phyloP scores from a whole-genome alignment of 2,888 invertebrate genomes.

The Volucella zonaria region DNA sequence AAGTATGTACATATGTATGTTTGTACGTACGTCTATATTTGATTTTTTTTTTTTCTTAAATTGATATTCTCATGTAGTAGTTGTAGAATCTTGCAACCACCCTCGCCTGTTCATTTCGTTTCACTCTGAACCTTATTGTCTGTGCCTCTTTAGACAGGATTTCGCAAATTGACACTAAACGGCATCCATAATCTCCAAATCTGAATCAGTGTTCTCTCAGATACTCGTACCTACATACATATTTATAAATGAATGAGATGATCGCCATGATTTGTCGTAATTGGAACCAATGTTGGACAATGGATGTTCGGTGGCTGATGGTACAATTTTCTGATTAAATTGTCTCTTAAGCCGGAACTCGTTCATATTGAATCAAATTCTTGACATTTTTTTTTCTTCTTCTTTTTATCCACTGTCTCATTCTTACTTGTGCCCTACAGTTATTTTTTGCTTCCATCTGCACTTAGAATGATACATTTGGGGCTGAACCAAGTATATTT shows the following conservation, averaged over 20 bases:
- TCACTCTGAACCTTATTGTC: slow-evolving; percentile 49
- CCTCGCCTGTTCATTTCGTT: slow-evolving; percentile 50
- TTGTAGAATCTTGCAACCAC: slow-evolving; percentile 27
- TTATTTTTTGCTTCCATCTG: slow-evolving; percentile 33
- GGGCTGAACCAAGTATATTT: slow-evolving; percentile 51
- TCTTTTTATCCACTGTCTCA: slow-evolving; percentile 53
- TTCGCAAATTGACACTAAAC: slow-evolving; percentile 75
- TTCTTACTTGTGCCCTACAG: slow-evolving; percentile 58
- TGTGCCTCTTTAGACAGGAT: slow-evolving; percentile 67
- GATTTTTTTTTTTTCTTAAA: slow-evolving; percentile 34
- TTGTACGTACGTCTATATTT: neutral
- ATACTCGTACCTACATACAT: slow-evolving; percentile 47
- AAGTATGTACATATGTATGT: neutral
- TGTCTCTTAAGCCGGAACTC: slow-evolving; percentile 76
- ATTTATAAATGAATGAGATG: slow-evolving; percentile 72
- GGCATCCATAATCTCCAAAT: slow-evolving; percentile 70
- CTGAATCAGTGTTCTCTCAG: slow-evolving; percentile 70
- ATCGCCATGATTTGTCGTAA: slow-evolving; percentile 74
- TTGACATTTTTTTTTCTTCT: slow-evolving; percentile 53
- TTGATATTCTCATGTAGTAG: slow-evolving; percentile 37
- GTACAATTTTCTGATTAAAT: slow-evolving; percentile 76
- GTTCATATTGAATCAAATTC: slow-evolving; percentile 73
- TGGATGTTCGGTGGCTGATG: slow-evolving; percentile 69
- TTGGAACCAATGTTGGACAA: slow-evolving; percentile 74
- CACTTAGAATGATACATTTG: slow-evolving; percentile 57